These are phyloP conservation scores for Neolamprologus kungweensis DNA, from an alignment of 2,113 vertebrate species.

Conservation along the genomic window DNA sequence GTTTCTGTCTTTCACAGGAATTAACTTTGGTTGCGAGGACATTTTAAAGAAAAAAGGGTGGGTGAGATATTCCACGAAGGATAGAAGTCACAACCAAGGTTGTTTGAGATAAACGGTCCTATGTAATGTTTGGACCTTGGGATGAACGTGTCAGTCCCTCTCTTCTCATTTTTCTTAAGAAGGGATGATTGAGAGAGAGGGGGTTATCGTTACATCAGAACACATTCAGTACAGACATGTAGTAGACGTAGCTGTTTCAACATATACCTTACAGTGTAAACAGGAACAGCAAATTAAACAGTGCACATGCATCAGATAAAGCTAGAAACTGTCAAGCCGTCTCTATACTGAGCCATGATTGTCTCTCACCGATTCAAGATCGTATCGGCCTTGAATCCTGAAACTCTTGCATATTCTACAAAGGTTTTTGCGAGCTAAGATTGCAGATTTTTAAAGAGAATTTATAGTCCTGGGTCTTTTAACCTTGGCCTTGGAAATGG, in stretches of 20 bases:
- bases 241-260: background rate
- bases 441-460: background rate
- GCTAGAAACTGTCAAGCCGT: background rate
- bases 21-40: background rate
- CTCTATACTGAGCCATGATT: background rate
- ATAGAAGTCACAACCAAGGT: background rate
- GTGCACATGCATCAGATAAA: background rate
- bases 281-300: background rate
- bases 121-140: background rate
- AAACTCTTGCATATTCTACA: background rate
- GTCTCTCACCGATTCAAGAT: background rate
- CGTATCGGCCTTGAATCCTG: background rate
- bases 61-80: background rate
- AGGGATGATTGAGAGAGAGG: background rate
- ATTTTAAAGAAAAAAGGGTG: background rate
- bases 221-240: background rate
- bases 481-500: background rate
- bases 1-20: slow-evolving; percentile 5
- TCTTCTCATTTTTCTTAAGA: background rate
- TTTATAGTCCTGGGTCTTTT: background rate
- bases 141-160: background rate
- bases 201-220: background rate
- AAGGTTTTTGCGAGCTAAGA: background rate
- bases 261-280: background rate
- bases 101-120: background rate